Evolutionary conservation across 2,113 vertebrate species (phyloP).

Genomic region (Paraplagusia blochii): DNA sequence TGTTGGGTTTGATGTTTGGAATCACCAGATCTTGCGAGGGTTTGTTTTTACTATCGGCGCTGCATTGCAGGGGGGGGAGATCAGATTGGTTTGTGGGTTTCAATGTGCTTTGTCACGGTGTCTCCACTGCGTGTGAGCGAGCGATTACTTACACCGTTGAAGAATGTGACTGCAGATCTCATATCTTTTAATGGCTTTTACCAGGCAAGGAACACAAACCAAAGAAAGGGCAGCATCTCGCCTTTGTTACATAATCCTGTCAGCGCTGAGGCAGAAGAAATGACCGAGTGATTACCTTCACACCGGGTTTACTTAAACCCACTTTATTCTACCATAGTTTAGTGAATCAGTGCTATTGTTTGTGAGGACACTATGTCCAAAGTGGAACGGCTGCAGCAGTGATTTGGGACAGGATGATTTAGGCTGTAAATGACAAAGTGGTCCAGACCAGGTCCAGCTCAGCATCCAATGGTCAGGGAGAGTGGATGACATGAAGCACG

Average conservation of each 20-base stretch:
- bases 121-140: conserved; percentile 15
- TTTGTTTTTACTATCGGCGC: conserved; percentile 42
- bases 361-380: not conserved
- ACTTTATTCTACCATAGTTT: conserved; percentile 35
- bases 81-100: conserved; percentile 22
- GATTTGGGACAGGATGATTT: conserved; percentile 12
- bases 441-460: conserved; percentile 10
- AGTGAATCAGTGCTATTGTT: conserved; percentile 29
- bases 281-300: conserved; percentile 35
- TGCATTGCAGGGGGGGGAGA: conserved; percentile 60
- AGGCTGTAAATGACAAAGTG: conserved; percentile 31
- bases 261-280: conserved; percentile 22
- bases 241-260: conserved; percentile 48
- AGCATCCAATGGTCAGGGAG: conserved; percentile 2
- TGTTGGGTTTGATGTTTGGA: conserved; percentile 20
- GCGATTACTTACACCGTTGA: conserved; percentile 40
- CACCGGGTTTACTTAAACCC: conserved; percentile 34
- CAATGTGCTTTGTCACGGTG: conserved; percentile 30
- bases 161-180: conserved; percentile 44
- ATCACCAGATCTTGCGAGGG: conserved; percentile 34
- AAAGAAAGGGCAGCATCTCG: conserved; percentile 31
- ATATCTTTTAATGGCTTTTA: conserved; percentile 53
- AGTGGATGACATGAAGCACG: conserved; percentile 15
- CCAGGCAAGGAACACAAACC: conserved; percentile 17
- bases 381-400: conserved; percentile 9